Evolutionary conservation across 2,797 vertebrate species (phyloP), one percentile per base, ranked within the genome.

Genomic region (Rhynchotus rufescens): DNA sequence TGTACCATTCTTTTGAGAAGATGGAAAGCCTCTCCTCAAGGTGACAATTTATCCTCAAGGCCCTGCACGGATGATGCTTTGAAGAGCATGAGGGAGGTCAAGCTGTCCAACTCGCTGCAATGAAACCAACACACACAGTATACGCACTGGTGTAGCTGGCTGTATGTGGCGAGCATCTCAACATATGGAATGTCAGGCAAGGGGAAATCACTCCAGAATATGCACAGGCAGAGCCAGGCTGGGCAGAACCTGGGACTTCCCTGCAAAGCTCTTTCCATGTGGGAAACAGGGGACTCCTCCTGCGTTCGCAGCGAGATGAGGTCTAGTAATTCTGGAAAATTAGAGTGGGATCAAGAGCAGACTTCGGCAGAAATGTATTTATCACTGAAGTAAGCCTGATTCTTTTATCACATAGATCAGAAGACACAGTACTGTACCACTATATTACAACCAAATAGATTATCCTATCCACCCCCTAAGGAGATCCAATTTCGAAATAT

Each of bases 91-190:
- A 76, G 89, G 78, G 72, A 88, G 87, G 89, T 94, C 91, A 94
- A 30, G 79, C 85, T 91, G 92, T 77, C 91, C 94, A 77, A 95
- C 90, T 92, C 86, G 64, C 86, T 93, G 92, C 88, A 94, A 94
- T 86, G 88, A 85, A 91, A 94, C 74, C 22, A 86, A 82, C 67
- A 71, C 85, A 95, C 90, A 79, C 52, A 34, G 83, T 81, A 71
- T 89, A 92, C 49, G 78, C 64, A 64, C 71, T 67, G 61, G 32
- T 81, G 92, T 92, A 95, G 94, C 94, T 91, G 92, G 64, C 80
- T 92, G 74, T 26, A 89, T 91, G 88, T 88, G 81, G 87, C 82
- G 89, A 92, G 86, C 73, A 77, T 89, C 80, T 67, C 71, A 81
- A 68, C 42, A 73, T 85, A 77, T 80, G 83, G 77, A 80, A 79